Evolutionary conservation across 2,888 invertebrate genomes (phyloP).

Genomic region (Anodontia alba): DNA sequence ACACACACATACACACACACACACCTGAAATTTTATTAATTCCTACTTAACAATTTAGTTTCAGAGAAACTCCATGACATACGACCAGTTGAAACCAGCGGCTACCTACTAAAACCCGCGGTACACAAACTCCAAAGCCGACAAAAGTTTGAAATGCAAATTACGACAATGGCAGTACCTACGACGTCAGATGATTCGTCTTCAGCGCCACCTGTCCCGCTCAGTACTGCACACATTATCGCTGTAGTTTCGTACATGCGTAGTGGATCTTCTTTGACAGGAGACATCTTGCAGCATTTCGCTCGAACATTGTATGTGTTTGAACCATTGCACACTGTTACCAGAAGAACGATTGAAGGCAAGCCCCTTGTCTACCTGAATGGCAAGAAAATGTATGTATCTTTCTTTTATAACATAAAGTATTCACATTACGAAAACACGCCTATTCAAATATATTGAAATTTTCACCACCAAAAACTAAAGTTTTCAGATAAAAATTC

Average conservation of each 20-base stretch:
- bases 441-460: no score
- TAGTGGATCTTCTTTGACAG: conserved; percentile 59
- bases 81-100: no score
- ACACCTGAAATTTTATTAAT: no score
- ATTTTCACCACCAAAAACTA: no score
- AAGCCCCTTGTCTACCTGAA: conserved; percentile 44
- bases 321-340: conserved; percentile 49
- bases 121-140: background rate
- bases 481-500: no score
- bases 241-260: conserved; percentile 61
- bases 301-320: conserved; percentile 47
- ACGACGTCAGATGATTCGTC: background rate
- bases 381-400: conserved; percentile 40
- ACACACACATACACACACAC: no score
- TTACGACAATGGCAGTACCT: background rate
- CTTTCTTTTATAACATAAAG: background rate
- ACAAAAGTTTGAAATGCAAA: background rate
- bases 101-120: background rate
- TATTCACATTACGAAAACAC: no score
- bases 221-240: conserved; percentile 41
- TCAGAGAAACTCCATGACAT: no score
- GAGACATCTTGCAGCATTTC: conserved; percentile 54
- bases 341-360: conserved; percentile 22
- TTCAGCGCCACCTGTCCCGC: background rate
- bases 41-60: no score